Evolutionary conservation across 2,113 vertebrate species (phyloP).

Genomic region (Nothoprocta perdicaria): DNA sequence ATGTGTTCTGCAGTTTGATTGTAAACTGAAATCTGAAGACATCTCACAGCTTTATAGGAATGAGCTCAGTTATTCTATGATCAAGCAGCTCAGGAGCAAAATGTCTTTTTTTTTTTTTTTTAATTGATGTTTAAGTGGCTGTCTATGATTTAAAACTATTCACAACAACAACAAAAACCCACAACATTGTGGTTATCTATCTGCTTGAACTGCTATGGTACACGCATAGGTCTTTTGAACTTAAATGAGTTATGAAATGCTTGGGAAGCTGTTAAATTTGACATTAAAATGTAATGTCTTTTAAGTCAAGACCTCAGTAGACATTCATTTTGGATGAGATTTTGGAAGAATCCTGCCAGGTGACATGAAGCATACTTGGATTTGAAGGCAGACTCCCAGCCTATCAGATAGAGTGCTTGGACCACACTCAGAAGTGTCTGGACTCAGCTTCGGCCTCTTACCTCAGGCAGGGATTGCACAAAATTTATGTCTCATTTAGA

Average conservation of each 20-base stretch:
- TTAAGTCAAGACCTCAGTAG: background rate
- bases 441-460: background rate
- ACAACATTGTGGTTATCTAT: background rate
- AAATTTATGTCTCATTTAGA: rapidly evolving
- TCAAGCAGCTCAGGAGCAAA: background rate
- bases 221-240: background rate
- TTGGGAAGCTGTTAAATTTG: background rate
- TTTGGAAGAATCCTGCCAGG: background rate
- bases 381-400: background rate
- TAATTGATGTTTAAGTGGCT: background rate
- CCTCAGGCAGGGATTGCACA: background rate
- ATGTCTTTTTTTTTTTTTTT: background rate
- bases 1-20: rapidly evolving
- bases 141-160: background rate
- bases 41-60: background rate
- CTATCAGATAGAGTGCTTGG: background rate
- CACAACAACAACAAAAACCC: background rate
- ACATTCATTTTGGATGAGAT: background rate
- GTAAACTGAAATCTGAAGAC: background rate
- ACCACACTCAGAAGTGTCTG: background rate
- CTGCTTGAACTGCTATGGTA: background rate
- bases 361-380: background rate
- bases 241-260: background rate
- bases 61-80: rapidly evolving
- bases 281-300: background rate